phyloP scores from a whole-genome alignment of 1,140 invertebrate species.

The Drosophila rhopaloa region DNA sequence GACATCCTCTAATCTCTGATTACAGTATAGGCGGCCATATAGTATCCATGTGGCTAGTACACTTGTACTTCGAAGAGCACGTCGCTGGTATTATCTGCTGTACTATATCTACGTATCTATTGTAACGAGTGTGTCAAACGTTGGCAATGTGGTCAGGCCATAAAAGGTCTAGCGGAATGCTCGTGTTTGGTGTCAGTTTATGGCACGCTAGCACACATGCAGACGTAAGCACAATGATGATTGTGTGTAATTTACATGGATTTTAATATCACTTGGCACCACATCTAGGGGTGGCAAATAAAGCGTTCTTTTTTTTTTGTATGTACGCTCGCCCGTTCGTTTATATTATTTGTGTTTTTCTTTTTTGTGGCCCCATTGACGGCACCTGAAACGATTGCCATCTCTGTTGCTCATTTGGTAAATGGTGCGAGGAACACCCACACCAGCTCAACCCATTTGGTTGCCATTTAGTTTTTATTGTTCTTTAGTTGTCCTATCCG shows the following conservation, averaged over 20 bases:
- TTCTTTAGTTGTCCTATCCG: constrained; percentile 49
- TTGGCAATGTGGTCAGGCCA: constrained; percentile 44
- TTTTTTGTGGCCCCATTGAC: constrained; percentile 60
- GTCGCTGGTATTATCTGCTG: constrained; percentile 43
- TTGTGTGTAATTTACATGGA: constrained; percentile 81
- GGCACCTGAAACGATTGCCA: constrained; percentile 56
- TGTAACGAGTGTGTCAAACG: constrained; percentile 59
- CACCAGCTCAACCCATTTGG: constrained; percentile 31
- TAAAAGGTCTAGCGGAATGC: constrained; percentile 62
- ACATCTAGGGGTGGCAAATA: constrained; percentile 30
- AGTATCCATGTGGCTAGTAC: constrained; percentile 22
- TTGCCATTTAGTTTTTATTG: constrained; percentile 75
- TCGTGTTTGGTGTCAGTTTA: constrained; percentile 72
- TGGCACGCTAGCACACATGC: constrained; percentile 47
- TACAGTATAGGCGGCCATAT: neutral
- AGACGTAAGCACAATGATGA: constrained; percentile 59
- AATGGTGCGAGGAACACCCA: constrained; percentile 15
- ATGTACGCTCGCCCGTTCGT: constrained; percentile 5
- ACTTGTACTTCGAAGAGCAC: constrained; percentile 37
- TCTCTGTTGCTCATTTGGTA: constrained; percentile 31
- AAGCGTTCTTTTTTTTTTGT: constrained; percentile 29
- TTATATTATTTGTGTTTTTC: constrained; percentile 18
- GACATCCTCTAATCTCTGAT: constrained; percentile 30
- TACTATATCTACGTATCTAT: constrained; percentile 25
- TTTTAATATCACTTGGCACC: constrained; percentile 63